Base-by-base conservation (phyloP, 1,140 invertebrate genomes). In the Steinernema feltiae region DNA sequence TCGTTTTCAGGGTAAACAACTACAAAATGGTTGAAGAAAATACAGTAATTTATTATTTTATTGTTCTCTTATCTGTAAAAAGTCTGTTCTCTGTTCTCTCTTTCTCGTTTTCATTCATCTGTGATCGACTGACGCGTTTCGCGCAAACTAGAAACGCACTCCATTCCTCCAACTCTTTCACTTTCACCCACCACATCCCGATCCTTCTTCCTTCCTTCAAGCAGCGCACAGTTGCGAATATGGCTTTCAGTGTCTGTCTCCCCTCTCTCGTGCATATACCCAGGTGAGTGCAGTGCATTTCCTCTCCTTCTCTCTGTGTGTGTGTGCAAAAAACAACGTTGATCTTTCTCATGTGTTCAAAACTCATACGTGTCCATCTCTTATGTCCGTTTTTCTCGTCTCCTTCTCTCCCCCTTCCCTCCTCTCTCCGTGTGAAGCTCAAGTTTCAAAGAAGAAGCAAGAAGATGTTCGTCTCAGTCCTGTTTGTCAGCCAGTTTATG, bases 91-190 rank as follows among this genome's bases (percentile, higher is more conserved):
- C 24, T 63, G 2, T 63, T n/a, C 12, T 63, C 24, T 63, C 12
- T 63, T 41, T 18, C 24, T 63, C 53, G 2, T 15, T 63, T 63
- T 63, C 53, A n/a, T 21, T 63, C 53, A 63, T 63, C 53, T 63
- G 53, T 63, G 53, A 63, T 63, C 24, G 53, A 63, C 24, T 21
- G 53, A 63, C 53, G 53, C 24, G 53, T 63, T 7, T 21, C 53
- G 41, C n/a, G n/a, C 24, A 27, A n/a, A 27, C 24, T 21, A 27
- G 12, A 7, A 7, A 27, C 53, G 24, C 53, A 63, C 53, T 63
- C 53, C 53, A 63, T 63, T 63, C 53, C 53, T 63, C 53, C 12
- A 63, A 63, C 53, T 63, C 53, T 63, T 63, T 63, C 53, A 63
- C 53, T 63, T 63, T 27, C 24, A 17, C 15, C 53, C 53, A 15